A percentile compares a stretch with the other conserved stretches of the same genome.
These are phyloP conservation scores for Dipus sagitta DNA, from an alignment of 2,797 vertebrate genomes.

Conservation along the genomic window DNA sequence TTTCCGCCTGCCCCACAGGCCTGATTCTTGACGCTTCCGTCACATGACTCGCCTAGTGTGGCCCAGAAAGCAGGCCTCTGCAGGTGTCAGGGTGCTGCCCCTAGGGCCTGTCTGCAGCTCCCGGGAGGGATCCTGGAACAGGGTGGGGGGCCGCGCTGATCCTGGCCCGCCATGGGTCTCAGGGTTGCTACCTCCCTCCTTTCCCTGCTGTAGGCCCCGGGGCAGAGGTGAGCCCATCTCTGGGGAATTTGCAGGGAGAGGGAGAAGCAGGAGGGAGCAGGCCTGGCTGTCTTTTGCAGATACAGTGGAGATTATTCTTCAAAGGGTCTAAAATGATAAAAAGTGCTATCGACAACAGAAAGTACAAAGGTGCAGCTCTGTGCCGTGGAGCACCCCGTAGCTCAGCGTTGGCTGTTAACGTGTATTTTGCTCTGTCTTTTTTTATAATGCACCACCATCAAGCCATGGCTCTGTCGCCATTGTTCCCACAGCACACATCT, in stretches of 20 bases:
- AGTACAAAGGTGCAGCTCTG: background rate
- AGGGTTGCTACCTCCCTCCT: too few species aligned
- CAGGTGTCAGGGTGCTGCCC: background rate
- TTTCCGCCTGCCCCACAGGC: background rate
- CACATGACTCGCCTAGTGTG: background rate
- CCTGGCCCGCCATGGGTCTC: background rate
- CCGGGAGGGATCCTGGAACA: background rate
- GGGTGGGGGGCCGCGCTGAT: rapidly evolving
- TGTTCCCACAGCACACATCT: rapidly evolving
- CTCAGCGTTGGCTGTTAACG: rapidly evolving
- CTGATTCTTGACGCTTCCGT: background rate
- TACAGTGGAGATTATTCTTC: background rate
- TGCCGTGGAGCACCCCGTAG: rapidly evolving
- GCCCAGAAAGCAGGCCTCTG: background rate
- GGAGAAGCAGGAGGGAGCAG: background rate
- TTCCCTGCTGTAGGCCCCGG: background rate
- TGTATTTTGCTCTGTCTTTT: rapidly evolving
- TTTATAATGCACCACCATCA: rapidly evolving
- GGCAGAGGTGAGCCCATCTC: background rate
- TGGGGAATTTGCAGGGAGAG: background rate
- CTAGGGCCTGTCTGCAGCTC: background rate
- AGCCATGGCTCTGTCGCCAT: rapidly evolving
- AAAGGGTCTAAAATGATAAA: background rate
- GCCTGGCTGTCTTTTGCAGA: background rate
- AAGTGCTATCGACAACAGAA: background rate